phyloP scores from a whole-genome alignment of 2,888 invertebrate species.

The Drosophila colorata region DNA sequence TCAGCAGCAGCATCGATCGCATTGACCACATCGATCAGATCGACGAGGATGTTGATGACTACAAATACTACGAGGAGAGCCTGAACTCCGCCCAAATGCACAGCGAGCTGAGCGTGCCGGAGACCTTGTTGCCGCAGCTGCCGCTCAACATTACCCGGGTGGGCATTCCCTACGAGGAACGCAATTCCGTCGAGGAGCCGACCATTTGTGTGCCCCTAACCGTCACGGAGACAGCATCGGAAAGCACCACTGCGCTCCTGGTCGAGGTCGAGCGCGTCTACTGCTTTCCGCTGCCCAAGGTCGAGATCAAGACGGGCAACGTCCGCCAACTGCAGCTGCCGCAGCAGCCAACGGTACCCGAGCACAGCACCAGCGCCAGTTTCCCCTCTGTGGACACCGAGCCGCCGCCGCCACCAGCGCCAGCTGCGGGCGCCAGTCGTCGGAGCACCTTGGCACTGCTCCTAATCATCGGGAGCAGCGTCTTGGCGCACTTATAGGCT shows the following conservation, averaged over 20 bases:
- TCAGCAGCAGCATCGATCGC: conserved; percentile 42
- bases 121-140: conserved; percentile 60
- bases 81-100: conserved; percentile 70
- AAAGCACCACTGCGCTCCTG: conserved; percentile 50
- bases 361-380: conserved; percentile 23
- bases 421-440: conserved; percentile 17
- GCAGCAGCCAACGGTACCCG: conserved; percentile 15
- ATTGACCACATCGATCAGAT: conserved; percentile 41
- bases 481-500: conserved; percentile 20
- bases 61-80: conserved; percentile 59
- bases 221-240: conserved; percentile 69
- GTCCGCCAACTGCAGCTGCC: conserved; percentile 23
- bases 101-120: conserved; percentile 72
- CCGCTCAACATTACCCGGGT: conserved; percentile 79
- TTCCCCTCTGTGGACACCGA: conserved; percentile 28
- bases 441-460: conserved; percentile 13
- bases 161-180: conserved; percentile 77
- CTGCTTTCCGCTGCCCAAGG: conserved; percentile 79
- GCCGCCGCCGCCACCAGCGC: conserved; percentile 9
- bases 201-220: conserved; percentile 80
- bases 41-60: conserved; percentile 62
- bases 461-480: conserved; percentile 32
- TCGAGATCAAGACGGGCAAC: conserved; percentile 60
- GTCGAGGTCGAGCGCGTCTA: conserved; percentile 78
- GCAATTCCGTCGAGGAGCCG: conserved; percentile 75